Base-by-base conservation (phyloP, 2,113 vertebrate genomes). In the Merops nubicus region DNA sequence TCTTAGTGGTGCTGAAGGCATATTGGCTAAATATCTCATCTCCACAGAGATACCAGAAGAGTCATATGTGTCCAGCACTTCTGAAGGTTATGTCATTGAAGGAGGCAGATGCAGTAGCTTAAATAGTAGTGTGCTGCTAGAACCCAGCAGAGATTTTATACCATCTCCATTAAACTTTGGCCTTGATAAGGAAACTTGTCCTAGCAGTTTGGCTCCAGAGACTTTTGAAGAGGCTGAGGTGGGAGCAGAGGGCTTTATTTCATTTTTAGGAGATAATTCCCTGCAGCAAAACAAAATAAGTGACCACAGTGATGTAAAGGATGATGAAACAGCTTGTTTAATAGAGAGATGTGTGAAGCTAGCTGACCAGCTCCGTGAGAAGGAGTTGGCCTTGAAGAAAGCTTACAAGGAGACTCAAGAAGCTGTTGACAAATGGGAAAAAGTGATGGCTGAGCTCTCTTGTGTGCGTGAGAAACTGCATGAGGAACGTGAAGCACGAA, bases 21-120 rank as follows among this genome's bases (percentile, higher is more conserved):
- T 98, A 10, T 96, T 99, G 98, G 98, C 98, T n/a, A 98, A 98
- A 56, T 99, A 98, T 67, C 95, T 99, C 51, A 42, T 97, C 50
- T 97, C 97, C 4, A 97, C 81, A 4, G 97, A 69, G 4, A 45
- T 36, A 83, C 91, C 78, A 15, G 89, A 97, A 3, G 96, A 96
- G 26, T 98, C 97, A 6, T 70, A 34, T 33, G 33, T 31, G 6
- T 97, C 97, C 47, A 96, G 95, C 56, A 85, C 92, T 69, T 93
- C 96, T 5, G 98, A 97, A 60, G 83, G 96, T 53, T 92, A 33
- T 86, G 88, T 97, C 25, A 75, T 97, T 85, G 98, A 98, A 31
- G 92, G 96, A 75, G 97, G 98, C 59, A 96, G 87, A 28, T 97
- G 95, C 38, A 93, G 63, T 68, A 97, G 54, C 59, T 87, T 98